Conservation (phyloP, 2,113 vertebrate species). For the Sander vitreus region DNA sequence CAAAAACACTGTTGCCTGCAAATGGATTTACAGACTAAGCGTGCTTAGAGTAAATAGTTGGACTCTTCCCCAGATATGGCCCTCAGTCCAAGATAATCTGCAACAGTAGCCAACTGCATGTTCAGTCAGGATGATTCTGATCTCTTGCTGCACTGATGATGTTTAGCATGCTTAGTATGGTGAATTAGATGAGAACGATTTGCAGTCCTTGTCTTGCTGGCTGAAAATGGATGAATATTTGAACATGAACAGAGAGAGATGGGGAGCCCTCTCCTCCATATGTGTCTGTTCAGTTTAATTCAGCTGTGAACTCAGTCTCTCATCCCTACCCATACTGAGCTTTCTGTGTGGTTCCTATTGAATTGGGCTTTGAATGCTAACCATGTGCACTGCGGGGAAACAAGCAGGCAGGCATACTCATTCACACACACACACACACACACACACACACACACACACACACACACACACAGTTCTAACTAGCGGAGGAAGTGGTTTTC, state of each 20-base stretch:
- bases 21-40: conserved; percentile 68
- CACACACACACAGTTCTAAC: conserved; percentile 34
- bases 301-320: conserved; percentile 62
- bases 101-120: conserved; percentile 57
- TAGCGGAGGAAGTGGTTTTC: conserved; percentile 74
- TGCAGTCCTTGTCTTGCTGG: conserved; percentile 22
- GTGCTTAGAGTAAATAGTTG: conserved; percentile 68
- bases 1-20: conserved; percentile 58
- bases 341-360: conserved; percentile 77
- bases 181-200: conserved; percentile 40
- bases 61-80: conserved; percentile 63
- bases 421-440: conserved; percentile 1
- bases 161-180: conserved; percentile 24
- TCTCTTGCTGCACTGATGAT: conserved; percentile 51
- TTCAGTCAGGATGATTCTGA: conserved; percentile 58
- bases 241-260: not conserved
- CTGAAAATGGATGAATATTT: conserved; percentile 26
- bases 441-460: conserved; percentile 41
- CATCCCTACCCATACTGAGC: conserved; percentile 61
- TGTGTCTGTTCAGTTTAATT: conserved; percentile 70
- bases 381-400: conserved; percentile 73
- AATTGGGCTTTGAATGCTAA: conserved; percentile 76
- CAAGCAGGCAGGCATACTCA: conserved; percentile 52
- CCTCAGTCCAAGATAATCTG: conserved; percentile 67
- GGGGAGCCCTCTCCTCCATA: conserved; percentile 31